Percentiles rank a stretch among this genome's conserved stretches.
Conservation (phyloP, 2,113 vertebrate species). For the Trogon melanurus region DNA sequence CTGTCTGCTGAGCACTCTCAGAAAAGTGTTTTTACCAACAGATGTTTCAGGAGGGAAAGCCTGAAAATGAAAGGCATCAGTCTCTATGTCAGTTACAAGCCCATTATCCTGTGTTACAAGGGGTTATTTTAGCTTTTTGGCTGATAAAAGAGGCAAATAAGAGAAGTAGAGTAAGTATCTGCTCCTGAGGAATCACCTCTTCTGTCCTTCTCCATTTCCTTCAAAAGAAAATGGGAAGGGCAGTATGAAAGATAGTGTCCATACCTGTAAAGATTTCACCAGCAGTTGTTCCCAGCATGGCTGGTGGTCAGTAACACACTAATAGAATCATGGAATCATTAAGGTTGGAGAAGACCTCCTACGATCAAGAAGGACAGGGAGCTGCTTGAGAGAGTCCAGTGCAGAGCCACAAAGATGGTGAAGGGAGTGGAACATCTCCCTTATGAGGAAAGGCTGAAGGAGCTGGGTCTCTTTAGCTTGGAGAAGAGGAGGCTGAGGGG, state of each 20-base stretch:
- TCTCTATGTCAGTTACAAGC: neutral
- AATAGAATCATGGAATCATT: no score
- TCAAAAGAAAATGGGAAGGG: neutral
- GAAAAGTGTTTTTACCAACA: neutral
- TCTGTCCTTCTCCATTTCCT: neutral
- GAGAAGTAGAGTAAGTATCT: neutral
- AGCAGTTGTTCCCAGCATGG: neutral
- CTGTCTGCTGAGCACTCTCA: neutral
- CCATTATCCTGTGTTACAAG: neutral
- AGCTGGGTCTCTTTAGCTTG: no score
- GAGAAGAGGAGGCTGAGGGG: no score
- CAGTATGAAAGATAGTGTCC: neutral
- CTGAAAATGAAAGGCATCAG: conserved; percentile 26
- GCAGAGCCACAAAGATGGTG: no score
- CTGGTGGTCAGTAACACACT: neutral
- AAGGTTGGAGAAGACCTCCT: no score
- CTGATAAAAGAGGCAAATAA: neutral
- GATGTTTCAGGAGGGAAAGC: conserved; percentile 11
- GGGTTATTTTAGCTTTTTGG: conserved; percentile 1
- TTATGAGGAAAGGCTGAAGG: no score
- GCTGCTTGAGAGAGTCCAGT: no score
- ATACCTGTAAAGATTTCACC: neutral
- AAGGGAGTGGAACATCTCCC: no score
- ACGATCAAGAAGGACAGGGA: no score
- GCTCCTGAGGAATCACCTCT: neutral